Evolutionary conservation across 2,113 vertebrate genomes (phyloP), one percentile per base, ranked within the genome.

Genomic region (Limanda limanda): DNA sequence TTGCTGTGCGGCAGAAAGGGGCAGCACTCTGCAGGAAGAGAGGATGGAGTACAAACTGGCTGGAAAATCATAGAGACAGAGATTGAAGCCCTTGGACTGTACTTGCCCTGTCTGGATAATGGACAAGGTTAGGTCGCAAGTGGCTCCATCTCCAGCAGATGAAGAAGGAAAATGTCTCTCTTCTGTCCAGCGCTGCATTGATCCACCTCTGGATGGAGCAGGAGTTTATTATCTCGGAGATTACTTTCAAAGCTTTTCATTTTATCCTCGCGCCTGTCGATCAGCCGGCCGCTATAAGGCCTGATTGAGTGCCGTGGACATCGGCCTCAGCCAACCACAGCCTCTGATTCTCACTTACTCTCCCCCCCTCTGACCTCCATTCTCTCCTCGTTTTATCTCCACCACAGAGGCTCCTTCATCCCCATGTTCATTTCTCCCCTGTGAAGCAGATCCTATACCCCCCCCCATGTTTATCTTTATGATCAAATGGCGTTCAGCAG

Each of bases 141-240:
- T 76, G 65, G 80, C 68, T 66, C 24, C 67, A 73, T 82, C 75
- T 80, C 57, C 8, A 9, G 76, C 9, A 63, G 78, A 86, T 71
- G 81, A 83, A 83, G 63, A 76, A 31, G 79, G 63, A 89, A 84
- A 87, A 86, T 68, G 51, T 86, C 66, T 86, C 48, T 88, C 58
- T 84, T 77, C 69, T 84, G 20, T 74, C 61, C 79, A 70, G 60
- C 68, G 48, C 48, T 15, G 58, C 87, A 91, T 91, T 91, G 89
- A 93, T 93, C 88, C 64, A 83, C 64, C 64, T 57, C 71, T 80
- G 78, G 63, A 86, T 47, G 27, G 74, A 88, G 82, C 61, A 71
- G 81, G 68, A 91, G 89, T 91, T 88, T 79, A 91, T 93, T 93
- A 93, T 92, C 85, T 84, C 66, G 58, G 60, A 90, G 86, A 93